These are phyloP conservation scores for Sandelia bainsii DNA, from an alignment of 2,797 vertebrate species.

Conservation along the genomic window DNA sequence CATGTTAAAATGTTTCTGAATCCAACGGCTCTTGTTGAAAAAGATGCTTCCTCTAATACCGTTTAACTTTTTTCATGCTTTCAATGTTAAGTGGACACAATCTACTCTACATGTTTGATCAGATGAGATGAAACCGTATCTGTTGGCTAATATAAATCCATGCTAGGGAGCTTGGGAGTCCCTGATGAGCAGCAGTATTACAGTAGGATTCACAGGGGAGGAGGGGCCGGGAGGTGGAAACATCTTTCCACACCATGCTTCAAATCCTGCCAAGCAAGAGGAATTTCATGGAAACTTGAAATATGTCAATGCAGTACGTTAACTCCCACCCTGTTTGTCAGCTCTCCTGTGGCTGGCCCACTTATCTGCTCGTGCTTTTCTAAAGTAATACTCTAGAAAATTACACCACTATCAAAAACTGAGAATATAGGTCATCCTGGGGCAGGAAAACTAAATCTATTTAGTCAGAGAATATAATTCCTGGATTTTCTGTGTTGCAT, in stretches of 20 bases:
- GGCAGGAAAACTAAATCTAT: too few species aligned
- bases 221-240: constrained; percentile 17
- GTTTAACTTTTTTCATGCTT: neutral
- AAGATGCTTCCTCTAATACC: too few species aligned
- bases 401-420: neutral
- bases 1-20: neutral
- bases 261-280: constrained; percentile 34
- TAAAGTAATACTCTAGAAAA: neutral
- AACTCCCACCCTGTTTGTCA: constrained; percentile 22
- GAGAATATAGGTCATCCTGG: neutral
- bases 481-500: neutral
- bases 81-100: neutral
- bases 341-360: constrained; percentile 9
- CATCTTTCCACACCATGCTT: constrained; percentile 20
- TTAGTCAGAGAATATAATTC: neutral
- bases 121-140: neutral
- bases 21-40: neutral
- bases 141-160: neutral
- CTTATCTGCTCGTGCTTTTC: neutral
- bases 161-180: neutral
- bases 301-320: constrained; percentile 35
- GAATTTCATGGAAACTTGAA: constrained; percentile 60
- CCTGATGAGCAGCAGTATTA: constrained; percentile 1
- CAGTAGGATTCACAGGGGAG: neutral
- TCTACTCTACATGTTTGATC: constrained; percentile 5